Percentiles rank a stretch among this genome's conserved stretches.
These are phyloP conservation scores for Corythornis cristatus DNA, from an alignment of 2,113 vertebrate species.

Conservation along the genomic window DNA sequence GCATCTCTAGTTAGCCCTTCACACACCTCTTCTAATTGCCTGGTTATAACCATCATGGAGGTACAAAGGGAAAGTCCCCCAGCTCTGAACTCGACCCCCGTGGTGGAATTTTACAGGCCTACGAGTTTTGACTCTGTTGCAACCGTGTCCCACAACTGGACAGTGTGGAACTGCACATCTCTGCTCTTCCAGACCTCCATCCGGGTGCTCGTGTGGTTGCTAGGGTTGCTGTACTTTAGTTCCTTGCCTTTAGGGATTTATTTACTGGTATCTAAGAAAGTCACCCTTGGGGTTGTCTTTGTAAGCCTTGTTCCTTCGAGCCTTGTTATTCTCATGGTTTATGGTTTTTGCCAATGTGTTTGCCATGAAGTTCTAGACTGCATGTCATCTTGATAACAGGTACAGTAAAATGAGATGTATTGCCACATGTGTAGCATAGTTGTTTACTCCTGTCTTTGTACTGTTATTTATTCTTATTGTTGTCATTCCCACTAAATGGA, in stretches of 20 bases:
- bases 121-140: conserved; percentile 89
- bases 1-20: conserved; percentile 85
- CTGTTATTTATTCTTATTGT: conserved; percentile 37
- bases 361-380: conserved; percentile 93
- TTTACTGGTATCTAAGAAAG: conserved; percentile 92
- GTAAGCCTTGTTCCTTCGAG: conserved; percentile 94
- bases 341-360: conserved; percentile 92
- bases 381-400: conserved; percentile 77
- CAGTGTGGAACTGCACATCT: conserved; percentile 90
- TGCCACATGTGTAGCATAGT: conserved; percentile 46
- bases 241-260: conserved; percentile 94
- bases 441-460: conserved; percentile 1
- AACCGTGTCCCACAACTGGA: conserved; percentile 86
- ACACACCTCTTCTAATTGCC: conserved; percentile 84
- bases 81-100: conserved; percentile 69
- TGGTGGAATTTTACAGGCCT: conserved; percentile 81
- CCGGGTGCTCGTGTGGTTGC: conserved; percentile 88
- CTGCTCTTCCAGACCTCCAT: conserved; percentile 89
- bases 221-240: conserved; percentile 92
- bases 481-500: not conserved
- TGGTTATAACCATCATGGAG: conserved; percentile 96
- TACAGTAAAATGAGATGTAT: not conserved
- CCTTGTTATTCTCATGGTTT: conserved; percentile 90
- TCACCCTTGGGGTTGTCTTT: conserved; percentile 88
- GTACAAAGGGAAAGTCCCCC: conserved; percentile 80